phyloP scores from a whole-genome alignment of 1,140 invertebrate genomes.

The Caenorhabditis inopinata region DNA sequence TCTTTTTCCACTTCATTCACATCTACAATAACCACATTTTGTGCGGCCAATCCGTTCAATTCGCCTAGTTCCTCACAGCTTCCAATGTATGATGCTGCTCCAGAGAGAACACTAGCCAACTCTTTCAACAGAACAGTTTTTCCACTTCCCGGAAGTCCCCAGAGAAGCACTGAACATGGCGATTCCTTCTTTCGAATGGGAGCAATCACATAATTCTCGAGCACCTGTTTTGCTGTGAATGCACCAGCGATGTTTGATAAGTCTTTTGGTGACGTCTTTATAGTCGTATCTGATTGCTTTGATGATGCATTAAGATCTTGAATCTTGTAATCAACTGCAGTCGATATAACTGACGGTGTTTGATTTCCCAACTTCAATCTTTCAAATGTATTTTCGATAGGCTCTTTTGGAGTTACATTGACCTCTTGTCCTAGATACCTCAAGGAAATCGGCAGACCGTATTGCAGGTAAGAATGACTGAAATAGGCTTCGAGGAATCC shows the following conservation, averaged over 20 bases:
- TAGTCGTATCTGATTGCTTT: background rate
- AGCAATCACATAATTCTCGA: conserved; percentile 29
- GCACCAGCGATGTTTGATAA: conserved; percentile 34
- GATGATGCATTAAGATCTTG: conserved; percentile 11
- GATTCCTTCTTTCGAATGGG: background rate
- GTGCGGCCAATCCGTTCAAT: background rate
- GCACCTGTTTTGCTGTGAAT: conserved; percentile 10
- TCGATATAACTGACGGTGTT: background rate
- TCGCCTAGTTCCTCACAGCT: background rate
- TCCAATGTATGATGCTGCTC: background rate
- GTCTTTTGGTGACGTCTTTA: background rate
- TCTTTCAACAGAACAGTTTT: conserved; percentile 48
- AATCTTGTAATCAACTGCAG: background rate
- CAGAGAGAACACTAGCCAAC: background rate
- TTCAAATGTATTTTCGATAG: background rate
- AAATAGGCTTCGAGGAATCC: conserved; percentile 25
- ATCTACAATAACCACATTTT: conserved; percentile 16
- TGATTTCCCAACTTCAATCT: background rate
- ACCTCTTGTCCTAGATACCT: conserved; percentile 22
- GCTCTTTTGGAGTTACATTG: background rate
- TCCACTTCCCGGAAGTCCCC: conserved; percentile 54
- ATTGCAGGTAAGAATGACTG: conserved; percentile 15
- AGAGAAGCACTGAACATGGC: conserved; percentile 49
- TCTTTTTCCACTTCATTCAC: conserved; percentile 24
- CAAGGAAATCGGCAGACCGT: background rate